Percentiles rank a stretch among this genome's conserved stretches.
Evolutionary conservation across 2,797 vertebrate species (phyloP).

Genomic region (Halcyon leucocephala): DNA sequence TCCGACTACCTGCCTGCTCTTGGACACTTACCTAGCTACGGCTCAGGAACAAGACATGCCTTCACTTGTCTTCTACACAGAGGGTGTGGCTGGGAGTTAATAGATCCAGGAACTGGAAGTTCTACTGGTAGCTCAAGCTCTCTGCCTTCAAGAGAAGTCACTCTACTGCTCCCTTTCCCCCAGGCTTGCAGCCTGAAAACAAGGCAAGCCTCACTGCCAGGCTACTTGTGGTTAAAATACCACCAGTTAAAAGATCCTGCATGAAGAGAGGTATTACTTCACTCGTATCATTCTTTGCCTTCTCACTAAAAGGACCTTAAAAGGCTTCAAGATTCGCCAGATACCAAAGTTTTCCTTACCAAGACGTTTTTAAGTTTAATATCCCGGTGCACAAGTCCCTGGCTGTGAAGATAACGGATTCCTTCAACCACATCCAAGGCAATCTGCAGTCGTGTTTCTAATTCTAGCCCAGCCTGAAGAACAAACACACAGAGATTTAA

Average conservation of each 20-base stretch:
- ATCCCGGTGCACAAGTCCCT: conserved; percentile 95
- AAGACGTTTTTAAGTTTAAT: conserved; percentile 98
- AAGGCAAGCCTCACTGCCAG: background rate
- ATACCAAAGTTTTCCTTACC: conserved; percentile 77
- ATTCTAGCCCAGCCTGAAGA: conserved; percentile 86
- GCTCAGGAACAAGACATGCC: background rate
- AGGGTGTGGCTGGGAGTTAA: background rate
- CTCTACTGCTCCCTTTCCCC: background rate
- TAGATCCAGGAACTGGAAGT: background rate
- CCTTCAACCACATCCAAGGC: conserved; percentile 97
- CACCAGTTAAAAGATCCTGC: background rate
- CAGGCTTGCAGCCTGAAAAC: background rate
- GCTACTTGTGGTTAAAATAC: background rate
- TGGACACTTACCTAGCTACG: background rate
- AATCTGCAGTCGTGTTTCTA: conserved; percentile 90
- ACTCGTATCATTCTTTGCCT: background rate
- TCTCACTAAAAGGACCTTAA: background rate
- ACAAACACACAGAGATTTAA: background rate
- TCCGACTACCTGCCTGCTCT: background rate
- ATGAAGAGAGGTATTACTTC: background rate
- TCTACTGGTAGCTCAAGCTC: background rate
- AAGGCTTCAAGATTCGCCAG: background rate
- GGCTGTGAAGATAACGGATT: conserved; percentile 95
- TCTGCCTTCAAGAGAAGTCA: background rate
- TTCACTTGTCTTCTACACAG: background rate